Evolutionary conservation across 2,113 vertebrate genomes (phyloP).

Genomic region (Oostethus manadensis): DNA sequence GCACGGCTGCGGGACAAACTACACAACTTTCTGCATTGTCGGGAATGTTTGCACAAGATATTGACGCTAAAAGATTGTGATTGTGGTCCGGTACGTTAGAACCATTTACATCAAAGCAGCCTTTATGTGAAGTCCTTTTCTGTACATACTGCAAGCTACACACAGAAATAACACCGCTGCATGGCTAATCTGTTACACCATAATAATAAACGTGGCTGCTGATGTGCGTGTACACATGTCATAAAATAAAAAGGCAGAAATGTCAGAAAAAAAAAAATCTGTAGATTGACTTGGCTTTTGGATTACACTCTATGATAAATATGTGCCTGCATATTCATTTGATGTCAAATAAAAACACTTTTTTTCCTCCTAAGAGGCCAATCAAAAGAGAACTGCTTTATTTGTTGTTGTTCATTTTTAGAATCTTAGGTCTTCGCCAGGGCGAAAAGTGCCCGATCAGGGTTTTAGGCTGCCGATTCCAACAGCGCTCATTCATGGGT

Average conservation of each 20-base stretch:
- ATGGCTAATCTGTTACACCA: constrained; percentile 48
- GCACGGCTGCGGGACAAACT: background rate
- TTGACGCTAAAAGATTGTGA: constrained; percentile 27
- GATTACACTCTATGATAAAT: constrained; percentile 54
- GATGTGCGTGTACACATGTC: constrained; percentile 36
- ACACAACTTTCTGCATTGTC: constrained; percentile 5
- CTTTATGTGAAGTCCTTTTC: background rate
- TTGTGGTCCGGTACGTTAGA: constrained; percentile 11
- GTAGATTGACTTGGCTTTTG: constrained; percentile 46
- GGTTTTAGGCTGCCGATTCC: no score
- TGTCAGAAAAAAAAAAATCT: constrained; percentile 38
- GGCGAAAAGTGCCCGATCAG: no score
- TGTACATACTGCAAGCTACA: background rate
- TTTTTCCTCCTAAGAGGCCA: constrained; percentile 32
- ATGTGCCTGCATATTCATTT: constrained; percentile 61
- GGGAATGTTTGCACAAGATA: constrained; percentile 32
- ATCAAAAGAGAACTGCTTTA: no score
- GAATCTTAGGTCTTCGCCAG: no score
- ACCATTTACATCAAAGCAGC: no score
- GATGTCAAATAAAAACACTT: constrained; percentile 60
- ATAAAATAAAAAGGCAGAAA: constrained; percentile 38
- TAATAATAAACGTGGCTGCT: constrained; percentile 40
- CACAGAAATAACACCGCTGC: constrained; percentile 21
- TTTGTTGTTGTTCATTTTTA: no score
- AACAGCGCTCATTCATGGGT: no score